Percentiles rank a stretch among this genome's conserved stretches.
phyloP scores from a whole-genome alignment of 2,113 vertebrate species.

The Pithys albifrons region DNA sequence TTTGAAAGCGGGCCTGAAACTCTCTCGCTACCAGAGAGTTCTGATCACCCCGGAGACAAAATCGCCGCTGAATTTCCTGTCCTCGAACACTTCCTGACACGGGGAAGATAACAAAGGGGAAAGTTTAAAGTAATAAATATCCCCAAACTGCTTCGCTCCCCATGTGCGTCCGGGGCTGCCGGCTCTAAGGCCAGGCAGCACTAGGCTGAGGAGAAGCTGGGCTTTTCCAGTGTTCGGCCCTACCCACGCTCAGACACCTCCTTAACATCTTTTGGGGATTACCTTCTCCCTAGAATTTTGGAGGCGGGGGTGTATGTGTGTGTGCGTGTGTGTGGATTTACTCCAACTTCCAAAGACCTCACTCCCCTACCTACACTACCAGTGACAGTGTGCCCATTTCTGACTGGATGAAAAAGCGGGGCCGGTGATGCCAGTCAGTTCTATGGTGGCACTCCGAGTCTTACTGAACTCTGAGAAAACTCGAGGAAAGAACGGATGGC shows the following conservation, averaged over 20 bases:
- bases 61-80: constrained; percentile 28
- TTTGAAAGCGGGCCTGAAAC: background rate
- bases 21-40: background rate
- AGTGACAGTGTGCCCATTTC: background rate
- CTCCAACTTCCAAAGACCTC: background rate
- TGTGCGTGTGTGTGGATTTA: background rate
- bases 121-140: constrained; percentile 66
- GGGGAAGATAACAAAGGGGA: constrained; percentile 57
- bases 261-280: background rate
- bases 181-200: background rate
- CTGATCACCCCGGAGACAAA: constrained; percentile 10
- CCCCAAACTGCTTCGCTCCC: background rate
- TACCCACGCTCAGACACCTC: accelerated
- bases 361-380: background rate
- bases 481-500: background rate
- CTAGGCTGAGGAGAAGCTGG: background rate
- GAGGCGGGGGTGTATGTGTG: background rate
- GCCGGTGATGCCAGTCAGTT: too few species aligned
- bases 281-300: accelerated
- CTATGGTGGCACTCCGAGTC: background rate
- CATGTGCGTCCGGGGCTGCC: background rate
- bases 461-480: background rate
- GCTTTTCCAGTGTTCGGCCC: background rate
- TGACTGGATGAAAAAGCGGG: background rate
- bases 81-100: constrained; percentile 49